Evolutionary conservation across 2,888 invertebrate species (phyloP), one percentile per base, ranked within the genome.

Genomic region (Leptinotarsa tumamoca): DNA sequence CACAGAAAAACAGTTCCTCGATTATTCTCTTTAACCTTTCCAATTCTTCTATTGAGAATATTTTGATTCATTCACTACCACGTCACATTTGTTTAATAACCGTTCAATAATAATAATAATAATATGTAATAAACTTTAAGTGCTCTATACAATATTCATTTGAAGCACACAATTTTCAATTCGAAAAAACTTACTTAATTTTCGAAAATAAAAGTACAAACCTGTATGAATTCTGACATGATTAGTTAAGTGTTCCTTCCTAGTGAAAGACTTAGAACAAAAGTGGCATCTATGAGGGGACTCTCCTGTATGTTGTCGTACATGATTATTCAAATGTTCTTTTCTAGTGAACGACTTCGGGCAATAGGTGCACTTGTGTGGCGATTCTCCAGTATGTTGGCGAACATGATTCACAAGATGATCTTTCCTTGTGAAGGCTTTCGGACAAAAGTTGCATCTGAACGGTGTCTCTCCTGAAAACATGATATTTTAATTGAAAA

Each of bases 221-320:
- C 84, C 91, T 67, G 92, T 92, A 87, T 92, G 92, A 82, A 89
- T 89, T 61, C 89, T 91, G 87, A 96, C 94, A 86, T 96, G 96
- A 88, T 95, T 95, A 80, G 95, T 95, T 81, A 96, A 91, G 88
- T 96, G 95, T 87, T 96, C 96, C 89, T 95, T 95, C 83, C 95
- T 91, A 2, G 95, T 95, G 89, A 95, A 95, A 56, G 94, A 94
- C 87, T 95, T 95, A 82, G 94, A 92, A 90, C 95, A 96, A 89
- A 93, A 95, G 83, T 94, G 93, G 87, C 96, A 96, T 80, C 95
- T 92, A 86, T 95, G 95, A 76, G 95, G 95, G 82, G 95, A 95
- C 89, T 96, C 96, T 84, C 95, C 95, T 66, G 95, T 95, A 88
- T 96, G 96, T 87, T 95, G 95, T 72, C 95, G 91, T 87, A 95